Evolutionary conservation across 2,888 invertebrate species (phyloP).

Genomic region (Lasioglossum calceatum): DNA sequence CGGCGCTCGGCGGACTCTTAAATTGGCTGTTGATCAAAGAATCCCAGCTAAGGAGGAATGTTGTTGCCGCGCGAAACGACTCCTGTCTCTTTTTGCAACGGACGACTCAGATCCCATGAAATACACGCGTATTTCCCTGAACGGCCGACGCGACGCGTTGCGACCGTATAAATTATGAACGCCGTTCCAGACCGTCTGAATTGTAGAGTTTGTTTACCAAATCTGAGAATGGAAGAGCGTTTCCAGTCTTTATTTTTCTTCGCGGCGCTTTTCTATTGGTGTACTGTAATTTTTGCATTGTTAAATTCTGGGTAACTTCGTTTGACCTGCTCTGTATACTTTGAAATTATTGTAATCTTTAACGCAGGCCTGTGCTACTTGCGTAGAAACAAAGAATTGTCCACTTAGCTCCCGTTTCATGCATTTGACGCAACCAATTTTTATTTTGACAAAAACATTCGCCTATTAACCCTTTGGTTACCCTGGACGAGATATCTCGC

Average conservation of each 20-base stretch:
- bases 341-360: too few species aligned
- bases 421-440: too few species aligned
- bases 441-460: too few species aligned
- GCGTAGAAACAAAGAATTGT: too few species aligned
- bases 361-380: too few species aligned
- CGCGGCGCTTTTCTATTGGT: too few species aligned
- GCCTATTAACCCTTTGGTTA: too few species aligned
- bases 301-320: too few species aligned
- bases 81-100: neutral
- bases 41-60: neutral
- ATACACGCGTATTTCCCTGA: neutral
- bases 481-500: too few species aligned
- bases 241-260: neutral
- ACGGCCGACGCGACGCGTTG: neutral
- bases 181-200: neutral
- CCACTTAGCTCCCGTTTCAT: too few species aligned
- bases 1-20: neutral
- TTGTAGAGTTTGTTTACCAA: neutral
- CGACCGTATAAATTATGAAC: neutral
- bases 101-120: neutral
- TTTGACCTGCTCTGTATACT: too few species aligned
- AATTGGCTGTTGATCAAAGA: slow-evolving; percentile 43
- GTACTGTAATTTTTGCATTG: too few species aligned
- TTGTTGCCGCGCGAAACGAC: neutral
- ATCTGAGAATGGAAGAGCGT: neutral